phyloP scores from a whole-genome alignment of 2,888 invertebrate genomes.

The Brachylomia viminalis region DNA sequence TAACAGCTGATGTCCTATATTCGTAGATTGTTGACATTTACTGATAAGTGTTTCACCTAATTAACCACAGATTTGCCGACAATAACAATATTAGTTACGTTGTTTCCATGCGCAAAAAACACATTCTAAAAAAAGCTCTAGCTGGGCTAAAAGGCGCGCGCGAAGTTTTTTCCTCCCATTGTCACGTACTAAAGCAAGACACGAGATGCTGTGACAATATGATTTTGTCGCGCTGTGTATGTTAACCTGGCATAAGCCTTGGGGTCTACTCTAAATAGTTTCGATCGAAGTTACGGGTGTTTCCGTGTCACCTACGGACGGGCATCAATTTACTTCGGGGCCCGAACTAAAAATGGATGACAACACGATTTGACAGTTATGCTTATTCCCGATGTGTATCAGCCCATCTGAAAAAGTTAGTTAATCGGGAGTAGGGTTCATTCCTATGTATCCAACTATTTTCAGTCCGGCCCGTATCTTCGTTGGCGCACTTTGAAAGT shows the following conservation, averaged over 20 bases:
- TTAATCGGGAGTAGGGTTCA: no score
- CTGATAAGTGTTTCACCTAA: constrained; percentile 38
- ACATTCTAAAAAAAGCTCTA: background rate
- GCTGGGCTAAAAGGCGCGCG: background rate
- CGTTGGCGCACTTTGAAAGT: no score
- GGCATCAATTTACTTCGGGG: no score
- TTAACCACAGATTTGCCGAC: constrained; percentile 41
- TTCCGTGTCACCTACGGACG: no score
- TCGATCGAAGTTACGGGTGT: no score
- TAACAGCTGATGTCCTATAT: constrained; percentile 55
- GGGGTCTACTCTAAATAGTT: no score
- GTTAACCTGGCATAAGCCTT: background rate
- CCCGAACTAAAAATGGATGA: no score
- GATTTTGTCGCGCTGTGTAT: background rate
- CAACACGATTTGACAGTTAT: no score
- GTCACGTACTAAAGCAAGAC: background rate
- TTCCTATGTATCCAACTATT: no score
- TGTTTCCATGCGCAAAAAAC: background rate
- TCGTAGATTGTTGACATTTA: constrained; percentile 51
- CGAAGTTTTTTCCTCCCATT: background rate
- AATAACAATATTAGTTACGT: background rate
- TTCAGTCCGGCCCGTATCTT: no score
- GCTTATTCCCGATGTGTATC: no score
- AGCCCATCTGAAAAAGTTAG: no score
- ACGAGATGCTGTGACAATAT: background rate